Evolutionary conservation across 2,113 vertebrate genomes (phyloP).

Genomic region (Archocentrus centrarchus): DNA sequence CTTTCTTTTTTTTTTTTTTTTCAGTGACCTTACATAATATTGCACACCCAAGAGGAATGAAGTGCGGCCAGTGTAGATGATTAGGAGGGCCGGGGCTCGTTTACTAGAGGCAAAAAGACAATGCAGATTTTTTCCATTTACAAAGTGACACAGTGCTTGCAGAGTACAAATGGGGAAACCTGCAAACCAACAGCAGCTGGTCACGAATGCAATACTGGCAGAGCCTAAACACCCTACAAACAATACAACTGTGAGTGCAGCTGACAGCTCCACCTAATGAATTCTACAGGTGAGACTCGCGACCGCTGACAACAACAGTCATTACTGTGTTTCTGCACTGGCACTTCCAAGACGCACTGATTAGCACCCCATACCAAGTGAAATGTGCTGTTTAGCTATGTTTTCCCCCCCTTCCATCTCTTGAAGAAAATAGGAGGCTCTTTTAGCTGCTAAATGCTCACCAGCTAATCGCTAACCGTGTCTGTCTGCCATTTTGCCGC

Average conservation of each 20-base stretch:
- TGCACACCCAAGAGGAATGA: conserved; percentile 38
- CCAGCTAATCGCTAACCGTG: neutral
- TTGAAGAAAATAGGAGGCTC: neutral
- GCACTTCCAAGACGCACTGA: conserved; percentile 17
- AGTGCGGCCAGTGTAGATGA: conserved; percentile 43
- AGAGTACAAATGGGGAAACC: conserved; percentile 65
- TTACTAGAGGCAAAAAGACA: conserved; percentile 54
- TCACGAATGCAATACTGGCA: conserved; percentile 65
- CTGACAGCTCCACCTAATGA: conserved; percentile 54
- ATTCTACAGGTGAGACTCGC: conserved; percentile 56
- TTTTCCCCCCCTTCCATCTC: neutral
- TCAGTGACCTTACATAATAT: conserved; percentile 53
- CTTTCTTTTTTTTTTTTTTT: conserved; percentile 15
- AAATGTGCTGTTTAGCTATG: conserved; percentile 14
- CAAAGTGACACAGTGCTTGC: conserved; percentile 60
- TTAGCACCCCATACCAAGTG: conserved; percentile 31
- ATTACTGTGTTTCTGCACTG: conserved; percentile 14
- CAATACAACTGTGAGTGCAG: conserved; percentile 41
- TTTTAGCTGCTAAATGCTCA: neutral
- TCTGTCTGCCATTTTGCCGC: conserved; percentile 1
- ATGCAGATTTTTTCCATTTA: conserved; percentile 76
- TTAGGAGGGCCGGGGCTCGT: conserved; percentile 46
- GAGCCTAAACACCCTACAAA: conserved; percentile 53
- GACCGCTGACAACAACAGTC: conserved; percentile 36
- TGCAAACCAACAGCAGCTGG: conserved; percentile 70